Evolutionary conservation across 1,140 invertebrate genomes (phyloP), one percentile per base, ranked within the genome.

Genomic region (Luehdorfia chinensis): DNA sequence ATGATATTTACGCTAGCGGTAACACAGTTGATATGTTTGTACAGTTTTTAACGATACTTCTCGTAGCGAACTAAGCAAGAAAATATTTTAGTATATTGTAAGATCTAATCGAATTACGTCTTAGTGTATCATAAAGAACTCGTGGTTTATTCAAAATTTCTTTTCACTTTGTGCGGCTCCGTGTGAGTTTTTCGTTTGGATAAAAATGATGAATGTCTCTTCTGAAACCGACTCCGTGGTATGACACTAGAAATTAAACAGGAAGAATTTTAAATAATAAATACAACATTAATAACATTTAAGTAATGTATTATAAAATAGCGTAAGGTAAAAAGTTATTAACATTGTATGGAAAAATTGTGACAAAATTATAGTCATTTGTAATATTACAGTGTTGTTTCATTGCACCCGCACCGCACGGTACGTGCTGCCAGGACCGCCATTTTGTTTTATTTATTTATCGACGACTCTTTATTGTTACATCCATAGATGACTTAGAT

Each of bases 281-380:
- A 71, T 74, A 80, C 77, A 75, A 71, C 70, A 70, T 77, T 80
- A 72, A 74, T 75, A 71, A 71, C 66, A 66, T 65, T 68, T 83
- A 83, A 83, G 81, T 83, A 75, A 77, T 85, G 81, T 85, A 85
- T 85, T 85, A 85, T 85, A 85, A 54, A 85, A 76, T 85, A 85
- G 78, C 44, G 66, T 85, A 85, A 85, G 81, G 75, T 85, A 81
- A 85, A 84, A 83, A 81, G 78, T 85, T 85, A 85, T 85, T 85
- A 85, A 84, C 80, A 84, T 79, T 84, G 80, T 84, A 84, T 84
- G 80, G 78, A 83, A 84, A 80, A 84, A 84, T 84, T 83, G 80
- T 84, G 80, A 84, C 80, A 84, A 84, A 84, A 84, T 84, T 84
- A 83, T 84, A 84, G 80, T 84, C 80, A 84, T 84, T 84, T 84